Evolutionary conservation across 2,113 vertebrate species (phyloP), one percentile per base, ranked within the genome.

Genomic region (Microtus ochrogaster): DNA sequence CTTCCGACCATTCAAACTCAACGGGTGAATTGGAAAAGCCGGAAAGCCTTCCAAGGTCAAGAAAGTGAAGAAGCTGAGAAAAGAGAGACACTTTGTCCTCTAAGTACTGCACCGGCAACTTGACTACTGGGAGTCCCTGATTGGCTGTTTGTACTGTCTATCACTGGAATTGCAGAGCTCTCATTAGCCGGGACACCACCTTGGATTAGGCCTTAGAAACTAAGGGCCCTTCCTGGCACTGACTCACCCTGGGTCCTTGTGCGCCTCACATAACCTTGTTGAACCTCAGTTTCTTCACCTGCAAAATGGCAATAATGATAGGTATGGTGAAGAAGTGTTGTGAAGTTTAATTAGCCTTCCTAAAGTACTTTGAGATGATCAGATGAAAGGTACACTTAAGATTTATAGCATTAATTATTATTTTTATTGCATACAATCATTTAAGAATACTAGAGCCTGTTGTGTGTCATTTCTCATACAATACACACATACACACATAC

Each of bases 311-410:
- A 94, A 92, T 97, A 97, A 97, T 96, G 92, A 95, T 91, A 96
- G 52, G 77, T 91, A 74, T 78, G 72, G 49, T 72, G 66, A 49
- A 79, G n/a, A 36, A 61, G 61, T 94, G 94, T 94, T 95, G 55
- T 76, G 44, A 47, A 89, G 81, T 65, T 91, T 97, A 97, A 98
- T 96, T 97, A 96, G 95, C 78, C 5, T 94, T 96, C 96, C 97
- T 86, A 78, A 93, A 84, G 58, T 90, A 92, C 93, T 94, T 85
- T 74, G 93, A 95, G 97, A 97, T 92, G 65, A 84, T 76, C 94
- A 97, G 97, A 98, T 96, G 92, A 96, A 97, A 97, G 97, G 82
- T 79, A 1, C n/a, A 91, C 78, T 96, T 93, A 78, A 95, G 70
- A 89, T 89, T 79, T 85, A 91, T 82, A 89, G 65, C 94, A 70